These are phyloP conservation scores for Crypturellus tataupa DNA, from an alignment of 2,797 vertebrate genomes.

Conservation along the genomic window DNA sequence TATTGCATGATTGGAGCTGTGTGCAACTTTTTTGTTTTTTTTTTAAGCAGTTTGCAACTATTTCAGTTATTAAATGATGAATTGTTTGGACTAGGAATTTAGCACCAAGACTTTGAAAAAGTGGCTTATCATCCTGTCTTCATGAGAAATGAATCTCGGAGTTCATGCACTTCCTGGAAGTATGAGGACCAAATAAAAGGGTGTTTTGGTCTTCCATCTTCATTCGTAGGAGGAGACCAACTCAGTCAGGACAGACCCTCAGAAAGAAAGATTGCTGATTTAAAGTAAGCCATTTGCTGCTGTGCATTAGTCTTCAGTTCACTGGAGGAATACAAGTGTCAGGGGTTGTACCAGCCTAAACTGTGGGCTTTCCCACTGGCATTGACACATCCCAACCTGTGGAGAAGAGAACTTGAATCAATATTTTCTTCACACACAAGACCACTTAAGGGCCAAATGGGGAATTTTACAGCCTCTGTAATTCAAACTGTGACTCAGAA, in stretches of 20 bases:
- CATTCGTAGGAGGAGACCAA: neutral
- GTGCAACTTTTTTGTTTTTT: no score
- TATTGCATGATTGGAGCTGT: neutral
- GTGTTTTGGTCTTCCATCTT: neutral
- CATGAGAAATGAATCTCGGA: neutral
- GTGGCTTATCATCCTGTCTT: neutral
- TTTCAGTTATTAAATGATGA: neutral
- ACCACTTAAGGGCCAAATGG: neutral
- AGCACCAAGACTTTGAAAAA: neutral
- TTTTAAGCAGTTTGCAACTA: neutral
- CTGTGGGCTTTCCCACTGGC: neutral
- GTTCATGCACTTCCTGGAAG: neutral
- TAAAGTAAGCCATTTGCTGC: neutral
- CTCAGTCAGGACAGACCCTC: neutral
- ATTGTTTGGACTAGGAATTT: neutral
- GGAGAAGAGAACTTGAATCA: neutral
- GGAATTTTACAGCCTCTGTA: slow-evolving; percentile 1
- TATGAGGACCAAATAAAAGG: slow-evolving; percentile 24
- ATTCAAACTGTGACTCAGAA: neutral
- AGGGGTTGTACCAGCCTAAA: neutral
- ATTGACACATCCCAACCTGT: neutral
- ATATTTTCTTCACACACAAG: neutral
- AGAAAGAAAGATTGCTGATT: neutral
- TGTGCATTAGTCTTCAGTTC: neutral
- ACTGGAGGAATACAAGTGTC: neutral